Percentiles rank a stretch among this genome's conserved stretches.
Evolutionary conservation across 1,140 invertebrate genomes (phyloP).

Genomic region (Acyrthosiphon pisum): DNA sequence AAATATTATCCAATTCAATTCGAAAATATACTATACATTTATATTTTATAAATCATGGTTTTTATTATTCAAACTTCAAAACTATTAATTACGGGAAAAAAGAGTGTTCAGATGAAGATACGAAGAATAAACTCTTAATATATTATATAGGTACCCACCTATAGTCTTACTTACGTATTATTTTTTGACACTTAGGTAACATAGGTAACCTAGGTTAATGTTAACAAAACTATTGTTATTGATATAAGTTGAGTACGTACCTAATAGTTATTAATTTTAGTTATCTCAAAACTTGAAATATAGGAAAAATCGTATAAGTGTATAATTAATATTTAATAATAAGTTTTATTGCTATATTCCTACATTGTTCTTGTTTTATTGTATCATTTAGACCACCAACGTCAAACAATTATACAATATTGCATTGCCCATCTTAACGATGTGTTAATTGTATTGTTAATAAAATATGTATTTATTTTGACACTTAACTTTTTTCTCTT

Average conservation of each 20-base stretch:
- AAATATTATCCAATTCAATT: no score
- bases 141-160: no score
- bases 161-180: neutral
- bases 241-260: neutral
- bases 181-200: neutral
- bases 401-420: neutral
- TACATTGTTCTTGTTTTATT: neutral
- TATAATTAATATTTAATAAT: no score
- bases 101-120: neutral
- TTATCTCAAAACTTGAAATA: neutral
- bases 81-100: neutral
- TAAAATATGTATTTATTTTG: neutral
- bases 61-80: neutral
- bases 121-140: neutral
- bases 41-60: no score
- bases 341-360: neutral
- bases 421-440: neutral
- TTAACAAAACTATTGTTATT: neutral
- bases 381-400: neutral
- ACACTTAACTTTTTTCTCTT: neutral
- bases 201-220: no score
- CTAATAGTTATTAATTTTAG: neutral
- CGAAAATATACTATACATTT: no score
- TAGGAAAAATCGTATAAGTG: neutral
- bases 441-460: neutral